These are phyloP conservation scores for Pollimyrus isidori DNA, from an alignment of 2,113 vertebrate species.

Conservation along the genomic window DNA sequence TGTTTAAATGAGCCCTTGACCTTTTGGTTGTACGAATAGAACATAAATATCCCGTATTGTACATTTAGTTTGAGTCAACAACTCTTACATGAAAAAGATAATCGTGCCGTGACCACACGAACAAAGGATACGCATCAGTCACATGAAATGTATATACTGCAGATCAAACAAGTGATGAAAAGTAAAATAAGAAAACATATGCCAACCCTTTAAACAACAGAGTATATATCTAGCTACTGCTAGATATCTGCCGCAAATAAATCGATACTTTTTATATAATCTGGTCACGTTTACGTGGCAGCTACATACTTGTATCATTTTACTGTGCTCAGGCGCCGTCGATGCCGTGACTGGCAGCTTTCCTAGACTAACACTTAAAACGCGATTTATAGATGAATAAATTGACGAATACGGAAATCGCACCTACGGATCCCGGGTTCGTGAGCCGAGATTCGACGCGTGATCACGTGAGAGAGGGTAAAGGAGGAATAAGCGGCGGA, in stretches of 20 bases:
- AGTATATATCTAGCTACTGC: neutral
- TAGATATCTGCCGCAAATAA: neutral
- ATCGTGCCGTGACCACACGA: neutral
- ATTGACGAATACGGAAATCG: neutral
- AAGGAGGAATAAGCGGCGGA: neutral
- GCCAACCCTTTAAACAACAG: neutral
- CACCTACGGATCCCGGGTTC: neutral
- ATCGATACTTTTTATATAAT: neutral
- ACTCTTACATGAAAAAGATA: neutral
- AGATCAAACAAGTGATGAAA: neutral
- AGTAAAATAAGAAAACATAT: neutral
- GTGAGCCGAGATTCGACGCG: neutral
- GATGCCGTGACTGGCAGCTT: neutral
- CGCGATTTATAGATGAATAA: neutral
- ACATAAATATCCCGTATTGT: neutral
- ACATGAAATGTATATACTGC: neutral
- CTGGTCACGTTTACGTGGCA: neutral
- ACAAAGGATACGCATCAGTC: neutral
- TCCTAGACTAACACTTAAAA: neutral
- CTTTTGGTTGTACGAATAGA: neutral
- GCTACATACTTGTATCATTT: neutral
- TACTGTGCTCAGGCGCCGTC: neutral
- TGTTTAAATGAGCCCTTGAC: neutral
- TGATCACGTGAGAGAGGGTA: neutral
- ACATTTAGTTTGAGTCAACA: neutral